Conservation (phyloP, 2,113 vertebrate species). For the Mohoua ochrocephala region DNA sequence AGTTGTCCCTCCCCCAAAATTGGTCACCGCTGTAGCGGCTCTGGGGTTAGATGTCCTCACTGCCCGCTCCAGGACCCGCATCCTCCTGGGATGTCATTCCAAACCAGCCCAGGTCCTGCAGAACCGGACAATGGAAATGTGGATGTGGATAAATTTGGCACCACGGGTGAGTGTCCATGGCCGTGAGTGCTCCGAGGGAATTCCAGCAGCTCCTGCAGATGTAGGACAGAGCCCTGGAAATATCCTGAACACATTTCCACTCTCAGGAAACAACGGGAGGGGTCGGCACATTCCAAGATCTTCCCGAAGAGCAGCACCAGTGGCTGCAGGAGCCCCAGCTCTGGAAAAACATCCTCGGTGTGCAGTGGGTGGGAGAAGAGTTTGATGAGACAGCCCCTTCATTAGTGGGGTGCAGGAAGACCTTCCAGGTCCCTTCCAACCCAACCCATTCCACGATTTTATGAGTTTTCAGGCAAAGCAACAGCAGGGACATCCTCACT, state of each 20-base stretch:
- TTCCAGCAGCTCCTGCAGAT: background rate
- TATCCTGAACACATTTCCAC: background rate
- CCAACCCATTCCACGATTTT: background rate
- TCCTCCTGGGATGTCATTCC: background rate
- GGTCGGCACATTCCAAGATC: background rate
- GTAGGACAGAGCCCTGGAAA: background rate
- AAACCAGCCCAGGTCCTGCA: background rate
- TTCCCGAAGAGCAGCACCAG: background rate
- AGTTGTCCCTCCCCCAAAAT: background rate
- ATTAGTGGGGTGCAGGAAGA: background rate
- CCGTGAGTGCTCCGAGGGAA: fast-evolving
- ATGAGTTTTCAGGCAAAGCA: background rate
- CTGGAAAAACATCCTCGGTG: background rate
- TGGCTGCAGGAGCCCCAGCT: background rate
- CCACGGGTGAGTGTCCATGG: background rate
- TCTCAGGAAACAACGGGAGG: background rate
- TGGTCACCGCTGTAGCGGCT: background rate
- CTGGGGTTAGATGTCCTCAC: background rate
- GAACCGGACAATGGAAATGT: background rate
- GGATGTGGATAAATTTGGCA: background rate
- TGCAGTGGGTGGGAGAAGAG: background rate
- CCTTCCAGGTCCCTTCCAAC: background rate
- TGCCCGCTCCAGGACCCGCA: background rate
- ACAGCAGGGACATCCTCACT: background rate
- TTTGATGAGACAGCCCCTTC: background rate